phyloP scores from a whole-genome alignment of 2,888 invertebrate species.

The Dryococelus australis region DNA sequence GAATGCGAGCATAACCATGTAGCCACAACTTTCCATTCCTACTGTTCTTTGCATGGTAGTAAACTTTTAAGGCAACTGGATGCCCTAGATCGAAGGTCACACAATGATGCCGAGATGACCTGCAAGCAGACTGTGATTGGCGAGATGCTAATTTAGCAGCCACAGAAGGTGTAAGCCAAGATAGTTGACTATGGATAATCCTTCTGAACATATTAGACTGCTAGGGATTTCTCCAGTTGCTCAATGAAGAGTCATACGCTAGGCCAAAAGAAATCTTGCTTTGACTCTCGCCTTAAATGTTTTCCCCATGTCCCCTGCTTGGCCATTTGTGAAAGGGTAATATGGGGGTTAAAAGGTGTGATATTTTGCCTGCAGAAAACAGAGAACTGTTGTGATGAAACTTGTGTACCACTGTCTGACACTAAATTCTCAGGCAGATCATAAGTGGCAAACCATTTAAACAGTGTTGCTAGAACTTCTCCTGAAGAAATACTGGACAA shows the following conservation, averaged over 20 bases:
- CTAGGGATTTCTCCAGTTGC: not conserved
- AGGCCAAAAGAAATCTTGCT: not conserved
- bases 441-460: not conserved
- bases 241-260: not conserved
- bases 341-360: not conserved
- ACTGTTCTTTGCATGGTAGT: too few relatives aligned
- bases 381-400: not conserved
- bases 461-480: not conserved
- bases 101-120: too few relatives aligned
- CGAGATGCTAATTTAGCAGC: too few relatives aligned
- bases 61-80: too few relatives aligned
- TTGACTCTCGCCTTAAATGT: not conserved
- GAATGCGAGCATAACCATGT: too few relatives aligned
- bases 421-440: not conserved
- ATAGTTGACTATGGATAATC: not conserved
- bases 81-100: too few relatives aligned
- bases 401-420: not conserved
- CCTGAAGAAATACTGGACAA: not conserved
- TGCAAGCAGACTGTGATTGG: too few relatives aligned
- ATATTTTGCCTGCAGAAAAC: not conserved
- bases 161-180: not conserved
- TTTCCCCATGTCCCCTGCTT: constrained; percentile 22
- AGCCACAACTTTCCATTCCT: too few relatives aligned
- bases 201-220: not conserved
- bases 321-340: constrained; percentile 10